Base-by-base conservation (phyloP, 2,797 vertebrate genomes). In the Streptopelia turtur region DNA sequence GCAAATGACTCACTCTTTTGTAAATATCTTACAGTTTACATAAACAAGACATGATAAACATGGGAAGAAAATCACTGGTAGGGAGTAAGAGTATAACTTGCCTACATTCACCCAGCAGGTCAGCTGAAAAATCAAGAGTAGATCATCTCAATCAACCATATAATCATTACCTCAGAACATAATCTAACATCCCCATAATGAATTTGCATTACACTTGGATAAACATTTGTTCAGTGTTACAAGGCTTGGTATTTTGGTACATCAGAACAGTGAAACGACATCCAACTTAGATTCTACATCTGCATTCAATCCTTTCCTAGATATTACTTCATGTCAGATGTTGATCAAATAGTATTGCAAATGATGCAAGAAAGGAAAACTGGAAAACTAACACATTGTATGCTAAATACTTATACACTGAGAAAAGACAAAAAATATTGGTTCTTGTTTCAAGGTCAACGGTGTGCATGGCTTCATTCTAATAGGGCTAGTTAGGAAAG, bases 211-310 rank as follows among this genome's bases (percentile, higher is more conserved):
- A 88, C 75, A 93, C 83, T 87, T 95, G 88, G 49, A 92, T 84
- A 93, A 96, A 94, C 70, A 93, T 90, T 93, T 79, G n/a, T 64
- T 92, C 95, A 50, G 64, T 35, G 13, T 77, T 93, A 89, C 50
- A 87, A 72, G 47, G 25, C 74, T 76, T 87, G 39, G 70, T 79
- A 72, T 86, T 88, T 72, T 49, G 47, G 82, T 82, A 65, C 52
- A 45, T 74, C 39, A 33, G 66, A 82, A 82, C 13, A 53, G 35
- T 37, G 66, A n/a, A 92, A 90, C 74, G 89, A 90, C 49, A 60
- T 33, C 6, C 20, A 74, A 76, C 5, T 79, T 81, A 61, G 0
- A 1, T 69, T 69, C 76, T 89, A 90, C 70, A 95, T 69, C 77
- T 93, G 83, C 52, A 90, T 87, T 87, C 74, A 69, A 63, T 88